These are phyloP conservation scores for Limenitis camilla DNA, from an alignment of 2,888 invertebrate species.

Conservation along the genomic window DNA sequence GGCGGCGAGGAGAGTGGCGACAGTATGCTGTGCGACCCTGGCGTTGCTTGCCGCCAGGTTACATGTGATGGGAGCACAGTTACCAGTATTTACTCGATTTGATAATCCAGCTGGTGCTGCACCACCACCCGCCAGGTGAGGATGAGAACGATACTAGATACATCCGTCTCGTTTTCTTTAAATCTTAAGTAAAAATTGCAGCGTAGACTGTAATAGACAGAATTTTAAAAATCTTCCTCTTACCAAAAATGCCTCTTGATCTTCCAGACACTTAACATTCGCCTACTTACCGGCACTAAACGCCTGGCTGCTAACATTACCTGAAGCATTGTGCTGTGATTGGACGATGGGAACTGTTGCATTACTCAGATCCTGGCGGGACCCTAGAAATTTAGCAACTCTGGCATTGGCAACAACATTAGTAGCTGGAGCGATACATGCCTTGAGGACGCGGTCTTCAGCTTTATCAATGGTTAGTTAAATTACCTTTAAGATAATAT, in stretches of 20 bases:
- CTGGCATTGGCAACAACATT: conserved; percentile 78
- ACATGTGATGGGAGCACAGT: conserved; percentile 96
- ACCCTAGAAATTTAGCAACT: conserved; percentile 88
- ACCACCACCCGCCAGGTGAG: conserved; percentile 77
- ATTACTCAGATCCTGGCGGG: conserved; percentile 84
- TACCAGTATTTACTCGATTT: conserved; percentile 96
- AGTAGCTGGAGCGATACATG: conserved; percentile 71
- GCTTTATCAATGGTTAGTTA: conserved; percentile 62
- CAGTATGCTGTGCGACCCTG: conserved; percentile 86
- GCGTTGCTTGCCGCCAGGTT: conserved; percentile 88
- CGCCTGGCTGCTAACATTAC: conserved; percentile 90
- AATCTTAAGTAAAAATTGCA: too few species aligned
- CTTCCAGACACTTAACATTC: conserved; percentile 87
- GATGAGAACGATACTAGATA: too few species aligned
- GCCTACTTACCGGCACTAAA: conserved; percentile 94
- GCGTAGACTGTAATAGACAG: too few species aligned
- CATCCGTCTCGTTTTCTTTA: too few species aligned
- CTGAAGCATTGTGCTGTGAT: conserved; percentile 94
- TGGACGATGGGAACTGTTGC: conserved; percentile 99
- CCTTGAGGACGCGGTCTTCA: conserved; percentile 56
- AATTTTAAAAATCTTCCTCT: too few species aligned
- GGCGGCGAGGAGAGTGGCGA: conserved; percentile 82
- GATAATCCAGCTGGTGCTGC: conserved; percentile 98
- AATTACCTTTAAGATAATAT: background rate
- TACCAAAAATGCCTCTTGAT: conserved; percentile 76